Base-by-base conservation (phyloP, 2,113 vertebrate genomes). In the Candoia aspera region DNA sequence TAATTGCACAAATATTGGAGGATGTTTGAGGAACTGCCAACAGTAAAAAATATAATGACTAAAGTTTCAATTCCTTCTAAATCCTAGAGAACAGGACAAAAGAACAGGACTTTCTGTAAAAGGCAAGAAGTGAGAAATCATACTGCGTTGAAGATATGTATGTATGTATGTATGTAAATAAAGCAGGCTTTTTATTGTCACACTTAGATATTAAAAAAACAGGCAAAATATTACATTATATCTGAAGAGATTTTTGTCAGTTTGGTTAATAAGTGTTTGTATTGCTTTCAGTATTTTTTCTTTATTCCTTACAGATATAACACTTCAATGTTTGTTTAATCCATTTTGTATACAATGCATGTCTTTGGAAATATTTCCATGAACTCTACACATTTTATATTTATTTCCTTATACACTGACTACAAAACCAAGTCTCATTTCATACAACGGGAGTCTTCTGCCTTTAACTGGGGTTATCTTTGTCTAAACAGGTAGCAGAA, bases 1-100 rank as follows among this genome's bases (percentile, higher is more conserved):
- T 95, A 96, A 96, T 95, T 95, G 96, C 95, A 93, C 8, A 17
- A 89, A 91, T 95, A 92, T 96, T 95, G 57, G 84, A 96, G 90
- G 95, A 95, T 95, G 92, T 96, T 95, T 59, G 86, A 96, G 91
- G 94, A 95, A 96, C 94, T 96, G 95, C 91, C 96, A 96, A 94
- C 93, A 94, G 93, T 94, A 95, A 94, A 96, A 93, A 94, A 94
- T 15, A 93, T 92, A 96, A 95, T 62, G 92, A 93, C 94, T 96
- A 92, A 94, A 89, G 90, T 95, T 94, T 90, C 93, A 94, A 89
- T 96, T 93, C 73, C 91, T 91, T 93, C 86, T 87, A 92, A 95
- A 84, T 93, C 92, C 93, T 73, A 91, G 87, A 91, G 19, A 46
- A 79, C 13, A 94, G 91, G 87, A 95, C 92, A 95, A 96, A 96